Percentiles rank a stretch among this genome's conserved stretches.
Evolutionary conservation across 1,140 invertebrate genomes (phyloP).

Genomic region (Melitaea cinxia): DNA sequence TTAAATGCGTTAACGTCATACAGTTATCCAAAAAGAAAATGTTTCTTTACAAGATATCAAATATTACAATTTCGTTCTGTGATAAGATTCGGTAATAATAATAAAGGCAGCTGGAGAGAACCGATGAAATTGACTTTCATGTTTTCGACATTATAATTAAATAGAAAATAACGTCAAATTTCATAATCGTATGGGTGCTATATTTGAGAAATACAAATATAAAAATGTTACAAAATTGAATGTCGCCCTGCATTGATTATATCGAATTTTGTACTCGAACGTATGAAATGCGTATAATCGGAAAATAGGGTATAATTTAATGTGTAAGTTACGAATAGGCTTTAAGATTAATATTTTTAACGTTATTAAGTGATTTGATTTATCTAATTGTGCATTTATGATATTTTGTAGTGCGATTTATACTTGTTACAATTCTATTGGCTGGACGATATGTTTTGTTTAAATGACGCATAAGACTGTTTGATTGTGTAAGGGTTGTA

Average conservation of each 20-base stretch:
- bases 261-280: constrained; percentile 62
- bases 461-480: constrained; percentile 73
- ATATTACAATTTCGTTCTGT: constrained; percentile 26
- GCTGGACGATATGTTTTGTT: constrained; percentile 53
- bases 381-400: constrained; percentile 60
- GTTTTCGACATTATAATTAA: constrained; percentile 1
- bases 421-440: constrained; percentile 43
- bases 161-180: constrained; percentile 4
- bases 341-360: constrained; percentile 66
- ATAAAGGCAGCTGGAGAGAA: constrained; percentile 21
- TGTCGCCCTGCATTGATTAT: constrained; percentile 67
- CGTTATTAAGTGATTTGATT: constrained; percentile 44
- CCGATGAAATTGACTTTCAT: background rate
- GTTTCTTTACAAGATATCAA: background rate
- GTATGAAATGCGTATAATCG: constrained; percentile 73
- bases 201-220: constrained; percentile 19
- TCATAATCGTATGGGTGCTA: constrained; percentile 48
- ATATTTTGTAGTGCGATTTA: constrained; percentile 47
- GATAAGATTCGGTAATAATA: constrained; percentile 28
- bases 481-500: constrained; percentile 58
- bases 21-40: constrained; percentile 5
- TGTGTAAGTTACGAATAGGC: constrained; percentile 67
- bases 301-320: constrained; percentile 70
- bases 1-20: constrained; percentile 3
- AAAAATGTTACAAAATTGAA: background rate